Evolutionary conservation across 2,888 invertebrate species (phyloP), one percentile per base, ranked within the genome.

Genomic region (Stramonita haemastoma): DNA sequence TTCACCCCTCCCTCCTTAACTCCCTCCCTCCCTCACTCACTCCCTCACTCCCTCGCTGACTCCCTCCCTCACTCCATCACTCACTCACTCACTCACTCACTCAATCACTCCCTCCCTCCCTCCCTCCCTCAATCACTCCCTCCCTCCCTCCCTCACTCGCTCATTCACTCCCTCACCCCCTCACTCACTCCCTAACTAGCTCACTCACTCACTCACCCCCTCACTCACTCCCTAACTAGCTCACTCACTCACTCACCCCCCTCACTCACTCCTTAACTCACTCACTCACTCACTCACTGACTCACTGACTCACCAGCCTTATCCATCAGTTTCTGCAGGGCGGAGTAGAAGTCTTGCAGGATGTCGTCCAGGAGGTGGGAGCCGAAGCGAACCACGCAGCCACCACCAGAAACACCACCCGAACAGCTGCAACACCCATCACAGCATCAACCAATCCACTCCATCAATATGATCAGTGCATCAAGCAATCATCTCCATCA

Each of bases 331-430:
- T 56, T 73, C 32, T 85, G 46, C 17, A 92, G 86, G n/a, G 87
- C 89, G 29, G 36, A 46, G 77, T 91, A 92, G 22, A 90, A 73
- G 57, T 91, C 89, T 29, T 87, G 86, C 22, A 92, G 88, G 32
- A 89, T 86, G 32, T 90, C 86, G 81, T 92, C 92, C 87, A 92
- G 87, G 0, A 90, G 60, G 17, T 88, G 87, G 17, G 90, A 86
- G 13, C 92, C 92, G 32, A 91, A 91, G 56, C 88, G 84, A 13
- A 91, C 84, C 32, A 91, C 83, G n/a, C 91, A 91, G 0, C 91
- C 36, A 84, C 86, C 66, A 90, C 89, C 60, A 91, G 89, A 66
- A 91, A 91, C 19, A 84, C 86, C 36, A 90, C 22, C 90, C 91
- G 32, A 90, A 85, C 81, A 91, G n/a, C 91, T 90, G 86, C 15